Evolutionary conservation across 2,888 invertebrate species (phyloP), one percentile per base, ranked within the genome.

Genomic region (Eulithis testata): DNA sequence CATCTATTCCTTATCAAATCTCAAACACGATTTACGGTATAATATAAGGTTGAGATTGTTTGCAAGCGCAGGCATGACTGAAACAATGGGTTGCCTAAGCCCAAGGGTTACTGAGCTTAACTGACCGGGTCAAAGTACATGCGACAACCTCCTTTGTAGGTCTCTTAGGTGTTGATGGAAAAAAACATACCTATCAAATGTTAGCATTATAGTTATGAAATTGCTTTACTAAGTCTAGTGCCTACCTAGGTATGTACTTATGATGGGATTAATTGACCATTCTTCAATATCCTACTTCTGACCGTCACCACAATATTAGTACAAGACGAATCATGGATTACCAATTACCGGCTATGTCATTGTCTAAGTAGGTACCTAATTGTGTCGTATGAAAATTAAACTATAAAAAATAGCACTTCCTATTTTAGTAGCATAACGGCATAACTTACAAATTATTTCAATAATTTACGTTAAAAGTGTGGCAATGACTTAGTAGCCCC

Each of bases 71-170:
- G 62, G 78, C 79, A 73, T 80, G 78, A 78, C 78, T 63, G 60
- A 69, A 79, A 81, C 81, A 81, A 80, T 81, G 67, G 72, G 36
- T 66, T 64, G 68, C 73, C 67, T 66, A 69, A 69, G 69, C 68
- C 56, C 53, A 47, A 58, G 55, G 67, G 63, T 63, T 63, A 63
- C 67, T 63, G 63, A 57, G 54, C 63, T 54, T 49, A 54, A 60
- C 63, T 44, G 27, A 51, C 43, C 45, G 11, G 50, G 49, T 21
- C 11, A 14, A 31, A 40, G 21, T 58, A 50, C 11, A 7, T 21
- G 40, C 8, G 40, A 40, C 40, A 40, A 40, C 40, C 40, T 40
- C 40, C 9, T 40, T 40, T 40, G 9, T 40, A 40, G 37, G 37
- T 40, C 4, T 40, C 4, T 40, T n/a, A n/a, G n/a, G 37, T 37